These are phyloP conservation scores for Bufotes viridis DNA, from an alignment of 2,797 vertebrate genomes.

Conservation along the genomic window DNA sequence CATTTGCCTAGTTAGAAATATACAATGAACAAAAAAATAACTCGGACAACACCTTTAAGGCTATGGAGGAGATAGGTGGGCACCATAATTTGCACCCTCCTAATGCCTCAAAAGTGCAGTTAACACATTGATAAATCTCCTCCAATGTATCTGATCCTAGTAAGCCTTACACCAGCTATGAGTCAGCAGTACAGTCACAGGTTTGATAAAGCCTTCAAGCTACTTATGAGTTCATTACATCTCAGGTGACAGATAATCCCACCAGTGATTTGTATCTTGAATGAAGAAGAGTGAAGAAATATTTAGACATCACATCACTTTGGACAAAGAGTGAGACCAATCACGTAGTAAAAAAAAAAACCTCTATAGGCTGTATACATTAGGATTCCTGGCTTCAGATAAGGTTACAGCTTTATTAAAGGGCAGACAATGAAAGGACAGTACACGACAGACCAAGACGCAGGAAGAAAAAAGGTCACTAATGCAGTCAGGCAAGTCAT, in stretches of 20 bases:
- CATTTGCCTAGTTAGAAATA: too few relatives aligned
- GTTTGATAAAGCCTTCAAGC: neutral
- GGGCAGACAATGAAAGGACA: neutral
- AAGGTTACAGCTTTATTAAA: conserved; percentile 3
- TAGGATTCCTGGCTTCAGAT: neutral
- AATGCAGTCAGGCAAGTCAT: conserved; percentile 35
- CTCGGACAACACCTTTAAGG: too few relatives aligned
- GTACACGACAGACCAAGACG: neutral
- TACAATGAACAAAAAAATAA: too few relatives aligned
- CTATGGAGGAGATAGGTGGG: too few relatives aligned
- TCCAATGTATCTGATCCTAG: neutral
- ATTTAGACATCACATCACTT: neutral
- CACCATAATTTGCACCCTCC: too few relatives aligned
- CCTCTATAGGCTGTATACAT: neutral
- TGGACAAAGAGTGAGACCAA: neutral
- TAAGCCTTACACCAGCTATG: neutral
- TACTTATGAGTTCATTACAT: neutral
- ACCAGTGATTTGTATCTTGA: neutral
- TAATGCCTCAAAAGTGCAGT: too few relatives aligned
- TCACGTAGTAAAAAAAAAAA: neutral
- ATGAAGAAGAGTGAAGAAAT: neutral
- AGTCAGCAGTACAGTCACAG: neutral
- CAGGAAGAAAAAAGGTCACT: conserved; percentile 46
- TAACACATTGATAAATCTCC: neutral
- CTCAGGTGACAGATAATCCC: neutral